These are phyloP conservation scores for Pteropus alecto DNA, from an alignment of 2,113 vertebrate genomes.

Conservation along the genomic window DNA sequence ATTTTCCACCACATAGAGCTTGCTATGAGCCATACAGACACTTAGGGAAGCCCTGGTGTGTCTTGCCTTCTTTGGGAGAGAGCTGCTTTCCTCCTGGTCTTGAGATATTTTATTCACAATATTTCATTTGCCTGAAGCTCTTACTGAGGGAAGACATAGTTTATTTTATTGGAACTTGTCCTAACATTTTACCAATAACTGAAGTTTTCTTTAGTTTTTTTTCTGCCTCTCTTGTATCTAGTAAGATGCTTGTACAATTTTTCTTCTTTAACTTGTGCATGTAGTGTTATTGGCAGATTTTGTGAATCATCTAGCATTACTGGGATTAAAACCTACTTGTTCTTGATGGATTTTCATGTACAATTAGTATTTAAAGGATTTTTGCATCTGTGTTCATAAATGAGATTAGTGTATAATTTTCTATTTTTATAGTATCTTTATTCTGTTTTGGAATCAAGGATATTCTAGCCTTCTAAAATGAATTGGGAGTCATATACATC, in stretches of 20 bases:
- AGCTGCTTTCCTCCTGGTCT: not conserved
- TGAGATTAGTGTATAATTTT: constrained; percentile 1
- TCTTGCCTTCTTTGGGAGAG: not conserved
- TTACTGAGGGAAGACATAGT: not conserved
- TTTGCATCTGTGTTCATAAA: constrained; percentile 25
- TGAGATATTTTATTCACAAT: not conserved
- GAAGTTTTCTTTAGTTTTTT: not conserved
- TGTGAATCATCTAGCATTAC: not conserved
- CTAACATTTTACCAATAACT: constrained; percentile 15
- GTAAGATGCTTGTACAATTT: not conserved
- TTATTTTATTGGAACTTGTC: not conserved
- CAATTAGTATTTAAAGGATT: constrained; percentile 16
- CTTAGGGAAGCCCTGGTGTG: not conserved
- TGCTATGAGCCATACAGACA: not conserved
- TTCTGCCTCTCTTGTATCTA: not conserved
- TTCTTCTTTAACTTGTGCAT: constrained; percentile 36
- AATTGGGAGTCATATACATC: not conserved
- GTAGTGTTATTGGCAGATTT: constrained; percentile 1
- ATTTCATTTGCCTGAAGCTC: not conserved
- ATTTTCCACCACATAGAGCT: not conserved
- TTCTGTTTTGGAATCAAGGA: constrained; percentile 22
- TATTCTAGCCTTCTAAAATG: constrained; percentile 14
- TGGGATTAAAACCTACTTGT: constrained; percentile 1
- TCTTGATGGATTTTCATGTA: not conserved
- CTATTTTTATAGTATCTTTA: not conserved